Conservation (phyloP, 2,797 vertebrate genomes). For the Sebastes cheni region DNA sequence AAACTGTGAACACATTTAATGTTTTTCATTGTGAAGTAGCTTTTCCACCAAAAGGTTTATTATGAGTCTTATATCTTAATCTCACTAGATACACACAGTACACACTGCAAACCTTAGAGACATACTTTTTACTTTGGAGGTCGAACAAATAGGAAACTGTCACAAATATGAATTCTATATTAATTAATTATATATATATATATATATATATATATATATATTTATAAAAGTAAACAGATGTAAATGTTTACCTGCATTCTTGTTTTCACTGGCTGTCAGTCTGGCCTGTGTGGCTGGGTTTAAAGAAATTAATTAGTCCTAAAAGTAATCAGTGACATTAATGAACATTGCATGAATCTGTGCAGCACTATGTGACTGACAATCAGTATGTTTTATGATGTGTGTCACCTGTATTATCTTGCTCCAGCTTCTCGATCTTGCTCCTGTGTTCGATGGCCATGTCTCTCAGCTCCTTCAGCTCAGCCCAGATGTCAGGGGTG, state of each 20-base stretch:
- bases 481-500: constrained; percentile 6
- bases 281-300: not conserved
- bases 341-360: too few species aligned
- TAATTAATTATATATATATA: too few species aligned
- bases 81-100: too few species aligned
- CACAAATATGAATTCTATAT: not conserved
- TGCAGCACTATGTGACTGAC: not conserved
- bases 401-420: constrained; percentile 5
- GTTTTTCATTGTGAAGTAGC: too few species aligned
- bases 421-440: constrained; percentile 18
- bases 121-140: not conserved
- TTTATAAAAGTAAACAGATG: not conserved
- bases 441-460: constrained; percentile 7
- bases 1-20: not conserved
- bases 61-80: too few species aligned
- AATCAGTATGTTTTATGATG: not conserved
- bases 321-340: too few species aligned
- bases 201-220: too few species aligned
- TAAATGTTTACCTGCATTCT: too few species aligned
- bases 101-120: too few species aligned
- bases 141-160: not conserved
- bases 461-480: constrained; percentile 34
- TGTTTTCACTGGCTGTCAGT: too few species aligned
- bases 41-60: too few species aligned
- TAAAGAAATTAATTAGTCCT: too few species aligned